phyloP scores from a whole-genome alignment of 2,888 invertebrate species.

The Lasius platythorax region DNA sequence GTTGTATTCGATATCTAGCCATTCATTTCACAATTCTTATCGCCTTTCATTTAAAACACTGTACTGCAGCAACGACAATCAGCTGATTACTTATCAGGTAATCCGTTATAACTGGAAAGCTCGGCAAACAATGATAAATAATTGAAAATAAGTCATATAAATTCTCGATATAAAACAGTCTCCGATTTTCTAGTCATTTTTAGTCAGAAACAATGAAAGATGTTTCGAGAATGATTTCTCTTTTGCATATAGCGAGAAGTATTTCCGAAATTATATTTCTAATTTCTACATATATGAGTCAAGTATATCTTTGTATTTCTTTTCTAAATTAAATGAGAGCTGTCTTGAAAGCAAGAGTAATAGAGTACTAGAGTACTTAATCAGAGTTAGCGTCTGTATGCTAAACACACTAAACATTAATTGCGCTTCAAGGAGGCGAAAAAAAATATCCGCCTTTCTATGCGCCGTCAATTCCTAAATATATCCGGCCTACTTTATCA shows the following conservation, averaged over 20 bases:
- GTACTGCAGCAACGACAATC: not conserved
- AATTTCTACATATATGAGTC: no score
- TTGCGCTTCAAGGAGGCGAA: not conserved
- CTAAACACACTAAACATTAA: not conserved
- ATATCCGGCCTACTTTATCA: slow-evolving; percentile 72
- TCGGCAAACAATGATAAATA: not conserved
- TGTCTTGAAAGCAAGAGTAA: not conserved
- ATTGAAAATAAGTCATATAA: not conserved
- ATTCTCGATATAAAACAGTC: not conserved
- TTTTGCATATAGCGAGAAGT: not conserved
- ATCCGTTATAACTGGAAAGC: not conserved
- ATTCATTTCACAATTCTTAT: slow-evolving; percentile 67
- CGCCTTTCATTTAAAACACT: slow-evolving; percentile 62
- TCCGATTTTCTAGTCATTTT: not conserved
- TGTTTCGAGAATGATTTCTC: not conserved
- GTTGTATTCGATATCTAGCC: slow-evolving; percentile 60
- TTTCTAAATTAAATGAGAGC: not conserved
- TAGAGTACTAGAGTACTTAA: not conserved
- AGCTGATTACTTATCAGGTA: not conserved
- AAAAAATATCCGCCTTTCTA: slow-evolving; percentile 72
- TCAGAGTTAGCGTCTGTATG: not conserved
- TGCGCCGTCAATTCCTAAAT: slow-evolving; percentile 53
- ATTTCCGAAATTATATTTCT: not conserved
- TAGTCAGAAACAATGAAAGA: not conserved
- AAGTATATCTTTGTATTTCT: no score